Evolutionary conservation across 2,888 invertebrate species (phyloP).

Genomic region (Amiota mariae): DNA sequence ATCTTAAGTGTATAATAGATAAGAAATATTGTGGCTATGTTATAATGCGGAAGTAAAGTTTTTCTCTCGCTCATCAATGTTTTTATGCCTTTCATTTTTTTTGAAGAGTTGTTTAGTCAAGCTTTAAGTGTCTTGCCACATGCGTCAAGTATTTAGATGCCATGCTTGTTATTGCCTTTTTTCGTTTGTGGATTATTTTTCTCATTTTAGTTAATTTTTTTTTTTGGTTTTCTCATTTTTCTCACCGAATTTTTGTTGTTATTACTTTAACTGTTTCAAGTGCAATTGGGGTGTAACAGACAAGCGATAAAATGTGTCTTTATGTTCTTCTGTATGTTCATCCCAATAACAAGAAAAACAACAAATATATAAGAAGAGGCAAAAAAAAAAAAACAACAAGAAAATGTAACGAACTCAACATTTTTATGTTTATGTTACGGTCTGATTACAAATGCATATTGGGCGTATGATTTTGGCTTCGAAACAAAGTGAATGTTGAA

Average conservation of each 20-base stretch:
- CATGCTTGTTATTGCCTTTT: too few species aligned
- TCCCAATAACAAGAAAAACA: too few species aligned
- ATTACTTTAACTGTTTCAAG: not conserved
- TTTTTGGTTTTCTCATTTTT: not conserved
- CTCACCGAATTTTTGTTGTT: not conserved
- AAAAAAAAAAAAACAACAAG: not conserved
- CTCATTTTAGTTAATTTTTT: not conserved
- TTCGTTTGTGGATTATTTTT: too few species aligned
- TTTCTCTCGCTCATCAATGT: too few species aligned
- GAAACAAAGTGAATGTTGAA: not conserved
- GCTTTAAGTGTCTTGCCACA: too few species aligned
- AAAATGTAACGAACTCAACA: not conserved
- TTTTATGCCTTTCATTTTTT: too few species aligned
- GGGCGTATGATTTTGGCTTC: not conserved
- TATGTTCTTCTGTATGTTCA: not conserved
- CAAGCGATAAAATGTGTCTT: constrained; percentile 3
- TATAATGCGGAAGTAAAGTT: too few species aligned
- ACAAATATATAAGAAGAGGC: not conserved
- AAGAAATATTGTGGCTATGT: too few species aligned
- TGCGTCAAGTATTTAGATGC: too few species aligned
- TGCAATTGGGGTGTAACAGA: not conserved
- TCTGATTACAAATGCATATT: not conserved
- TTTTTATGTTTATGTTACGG: not conserved
- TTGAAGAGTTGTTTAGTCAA: too few species aligned
- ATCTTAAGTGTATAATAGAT: too few species aligned